A percentile compares a stretch with the other conserved stretches of the same genome.
Evolutionary conservation across 2,888 invertebrate species (phyloP).

Genomic region (Watsonalla cultraria): DNA sequence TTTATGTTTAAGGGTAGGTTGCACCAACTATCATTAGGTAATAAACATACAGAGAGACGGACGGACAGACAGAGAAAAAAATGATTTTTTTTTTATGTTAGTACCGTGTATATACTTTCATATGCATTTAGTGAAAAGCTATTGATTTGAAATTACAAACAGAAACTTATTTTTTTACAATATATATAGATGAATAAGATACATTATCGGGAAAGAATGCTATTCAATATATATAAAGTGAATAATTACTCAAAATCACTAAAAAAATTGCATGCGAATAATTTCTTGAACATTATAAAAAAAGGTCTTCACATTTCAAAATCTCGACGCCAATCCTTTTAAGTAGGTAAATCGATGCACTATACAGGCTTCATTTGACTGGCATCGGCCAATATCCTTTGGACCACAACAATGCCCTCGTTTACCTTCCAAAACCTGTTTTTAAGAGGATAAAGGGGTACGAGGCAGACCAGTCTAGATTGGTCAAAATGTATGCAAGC

Average conservation of each 20-base stretch:
- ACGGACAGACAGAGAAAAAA: too few species aligned
- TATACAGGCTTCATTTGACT: conserved; percentile 54
- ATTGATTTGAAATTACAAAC: too few species aligned
- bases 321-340: conserved; percentile 54
- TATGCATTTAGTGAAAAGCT: too few species aligned
- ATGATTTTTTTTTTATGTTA: too few species aligned
- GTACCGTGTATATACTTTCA: too few species aligned
- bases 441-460: conserved; percentile 19
- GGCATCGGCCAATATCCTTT: conserved; percentile 34
- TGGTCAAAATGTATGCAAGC: conserved; percentile 48
- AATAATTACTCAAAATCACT: background rate
- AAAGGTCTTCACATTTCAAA: conserved; percentile 34
- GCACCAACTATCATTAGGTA: too few species aligned
- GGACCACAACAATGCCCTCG: conserved; percentile 18
- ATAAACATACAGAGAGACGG: too few species aligned
- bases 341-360: conserved; percentile 55
- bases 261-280: background rate
- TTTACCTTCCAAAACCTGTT: conserved; percentile 28
- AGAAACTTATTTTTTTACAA: too few species aligned
- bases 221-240: too few species aligned
- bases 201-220: too few species aligned
- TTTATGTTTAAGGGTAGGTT: too few species aligned
- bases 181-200: too few species aligned
- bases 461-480: conserved; percentile 26
- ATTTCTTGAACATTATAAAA: conserved; percentile 1